phyloP scores from a whole-genome alignment of 2,888 invertebrate genomes.

The Unio delphinus region DNA sequence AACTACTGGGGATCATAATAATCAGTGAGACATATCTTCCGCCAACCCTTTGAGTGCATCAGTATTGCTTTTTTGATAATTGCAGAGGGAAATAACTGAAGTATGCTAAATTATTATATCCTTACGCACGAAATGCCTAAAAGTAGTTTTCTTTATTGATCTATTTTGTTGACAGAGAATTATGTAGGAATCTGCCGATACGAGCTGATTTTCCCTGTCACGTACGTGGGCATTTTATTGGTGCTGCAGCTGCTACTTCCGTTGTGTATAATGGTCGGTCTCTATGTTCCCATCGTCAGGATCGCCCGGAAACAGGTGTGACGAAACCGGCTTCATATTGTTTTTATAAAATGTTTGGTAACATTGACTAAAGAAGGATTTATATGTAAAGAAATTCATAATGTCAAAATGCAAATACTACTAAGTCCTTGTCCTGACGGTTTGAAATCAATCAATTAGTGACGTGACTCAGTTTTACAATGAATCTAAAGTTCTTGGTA shows the following conservation, averaged over 20 bases:
- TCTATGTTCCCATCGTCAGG: conserved; percentile 31
- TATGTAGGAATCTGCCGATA: conserved; percentile 31
- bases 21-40: too few relatives aligned
- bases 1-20: too few relatives aligned
- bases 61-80: too few relatives aligned
- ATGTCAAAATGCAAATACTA: too few relatives aligned
- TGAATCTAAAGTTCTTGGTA: too few relatives aligned
- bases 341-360: not conserved
- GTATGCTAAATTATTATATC: too few relatives aligned
- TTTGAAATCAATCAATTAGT: too few relatives aligned
- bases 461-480: too few relatives aligned
- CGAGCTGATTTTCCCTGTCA: conserved; percentile 29
- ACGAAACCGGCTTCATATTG: not conserved
- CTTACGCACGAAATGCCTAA: too few relatives aligned
- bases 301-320: conserved; percentile 36
- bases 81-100: too few relatives aligned
- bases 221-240: conserved; percentile 26
- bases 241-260: conserved; percentile 33
- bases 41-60: too few relatives aligned
- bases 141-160: not conserved
- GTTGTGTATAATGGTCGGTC: conserved; percentile 28
- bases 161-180: conserved; percentile 11
- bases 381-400: not conserved
- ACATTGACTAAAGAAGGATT: not conserved
- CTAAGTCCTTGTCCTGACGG: too few relatives aligned